These are phyloP conservation scores for Nasonovia ribisnigri DNA, from an alignment of 2,888 invertebrate genomes.

Conservation along the genomic window DNA sequence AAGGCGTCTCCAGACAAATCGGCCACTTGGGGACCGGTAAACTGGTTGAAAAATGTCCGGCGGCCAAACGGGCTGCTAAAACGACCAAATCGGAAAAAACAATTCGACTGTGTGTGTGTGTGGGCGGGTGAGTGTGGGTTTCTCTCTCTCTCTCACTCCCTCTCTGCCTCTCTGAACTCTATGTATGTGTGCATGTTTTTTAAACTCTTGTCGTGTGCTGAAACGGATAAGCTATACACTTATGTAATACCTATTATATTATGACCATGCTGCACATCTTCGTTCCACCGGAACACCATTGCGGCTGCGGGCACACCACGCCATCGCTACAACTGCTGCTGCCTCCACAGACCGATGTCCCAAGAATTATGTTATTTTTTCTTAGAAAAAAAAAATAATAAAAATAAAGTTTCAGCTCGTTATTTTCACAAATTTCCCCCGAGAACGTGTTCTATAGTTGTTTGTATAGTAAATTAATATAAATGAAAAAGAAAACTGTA, in stretches of 20 bases:
- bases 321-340: too few species aligned
- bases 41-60: slow-evolving; percentile 21
- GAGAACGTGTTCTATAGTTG: slow-evolving; percentile 17
- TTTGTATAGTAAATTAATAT: slow-evolving; percentile 40
- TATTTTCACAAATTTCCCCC: slow-evolving; percentile 39
- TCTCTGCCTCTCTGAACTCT: neutral
- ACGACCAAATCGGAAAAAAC: neutral
- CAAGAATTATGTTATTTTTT: neutral
- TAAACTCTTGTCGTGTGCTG: neutral
- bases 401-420: slow-evolving; percentile 16
- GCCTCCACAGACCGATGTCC: neutral
- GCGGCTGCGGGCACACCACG: neutral
- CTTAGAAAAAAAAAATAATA: slow-evolving; percentile 11
- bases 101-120: neutral
- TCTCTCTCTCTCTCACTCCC: neutral
- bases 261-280: neutral
- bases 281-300: neutral
- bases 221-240: neutral
- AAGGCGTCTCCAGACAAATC: neutral
- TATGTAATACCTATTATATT: neutral
- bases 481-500: slow-evolving; percentile 23
- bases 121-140: too few species aligned
- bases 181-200: neutral
- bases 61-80: neutral
- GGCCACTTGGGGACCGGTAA: slow-evolving; percentile 8